phyloP scores from a whole-genome alignment of 2,113 vertebrate genomes.

The Muscicapa adusta region DNA sequence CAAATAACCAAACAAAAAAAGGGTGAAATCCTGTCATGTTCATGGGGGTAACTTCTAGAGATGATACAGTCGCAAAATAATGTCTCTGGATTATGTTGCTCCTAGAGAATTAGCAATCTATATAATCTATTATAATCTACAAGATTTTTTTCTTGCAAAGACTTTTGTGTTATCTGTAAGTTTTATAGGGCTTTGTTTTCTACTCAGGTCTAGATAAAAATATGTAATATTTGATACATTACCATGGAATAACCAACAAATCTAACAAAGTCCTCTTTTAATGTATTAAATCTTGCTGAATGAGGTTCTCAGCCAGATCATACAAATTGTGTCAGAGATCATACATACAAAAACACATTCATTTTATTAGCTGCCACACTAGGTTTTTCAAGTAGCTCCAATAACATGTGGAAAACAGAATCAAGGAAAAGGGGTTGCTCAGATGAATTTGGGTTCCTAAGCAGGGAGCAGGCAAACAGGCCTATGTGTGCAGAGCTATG shows the following conservation, averaged over 20 bases:
- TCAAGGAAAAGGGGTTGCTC: not conserved
- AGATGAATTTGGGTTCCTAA: not conserved
- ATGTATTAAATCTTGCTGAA: not conserved
- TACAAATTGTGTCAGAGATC: not conserved
- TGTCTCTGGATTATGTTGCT: not conserved
- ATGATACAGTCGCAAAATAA: not conserved
- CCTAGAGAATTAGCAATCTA: not conserved
- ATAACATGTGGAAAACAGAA: not conserved
- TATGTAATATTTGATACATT: not conserved
- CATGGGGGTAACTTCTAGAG: not conserved
- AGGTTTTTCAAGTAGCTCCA: not conserved
- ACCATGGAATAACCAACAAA: not conserved
- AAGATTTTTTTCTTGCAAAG: not conserved
- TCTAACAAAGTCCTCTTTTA: not conserved
- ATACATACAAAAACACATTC: not conserved
- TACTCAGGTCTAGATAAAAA: not conserved
- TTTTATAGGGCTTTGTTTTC: not conserved
- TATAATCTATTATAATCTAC: not conserved
- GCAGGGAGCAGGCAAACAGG: not conserved
- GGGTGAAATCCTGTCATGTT: not conserved
- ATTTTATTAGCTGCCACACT: not conserved
- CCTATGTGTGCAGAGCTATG: rapidly evolving
- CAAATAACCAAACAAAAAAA: not conserved
- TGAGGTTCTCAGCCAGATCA: not conserved
- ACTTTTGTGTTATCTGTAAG: not conserved